Base-by-base conservation (phyloP, 2,888 invertebrate genomes). In the Anticlea derivata region DNA sequence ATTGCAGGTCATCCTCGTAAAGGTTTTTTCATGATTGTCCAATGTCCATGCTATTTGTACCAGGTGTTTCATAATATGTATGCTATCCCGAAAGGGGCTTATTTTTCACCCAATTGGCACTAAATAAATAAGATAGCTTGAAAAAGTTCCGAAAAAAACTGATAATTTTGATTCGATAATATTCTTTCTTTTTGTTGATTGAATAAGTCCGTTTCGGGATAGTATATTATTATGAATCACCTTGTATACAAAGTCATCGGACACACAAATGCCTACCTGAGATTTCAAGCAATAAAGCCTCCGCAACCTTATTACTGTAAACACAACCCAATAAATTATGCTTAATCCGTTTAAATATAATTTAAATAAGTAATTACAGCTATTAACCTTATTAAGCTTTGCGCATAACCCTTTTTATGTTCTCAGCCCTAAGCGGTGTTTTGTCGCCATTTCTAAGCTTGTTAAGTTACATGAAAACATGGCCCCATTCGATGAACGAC, bases 331-430 rank as follows among this genome's bases (percentile, higher is more conserved):
- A 59, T 57, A 60, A 66, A 66, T 65, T 64, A 59, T 56, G 52
- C 47, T 29, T 50, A 61, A 61, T 47, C 60, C 56, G 45, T 69
- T 68, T 47, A 65, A 65, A 70, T 69, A 65, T 65, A 70, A 71
- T 70, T 60, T 63, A 65, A 59, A 63, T 66, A 63, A 71, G 65
- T 78, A 75, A 76, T 77, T 65, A 65, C 64, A 58, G 43, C 54
- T 71, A 74, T 80, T 76, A 77, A 68, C 73, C 66, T 54, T 70
- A 70, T 70, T 75, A 70, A 71, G 70, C 65, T 61, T 73, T 71
- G 67, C 65, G 63, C 65, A 71, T 67, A 58, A 64, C 64, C 65
- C 72, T 66, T 70, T 73, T 68, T 65, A 65, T 66, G 66, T 57
- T 68, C 64, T 62, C 63, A 61, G 63, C 68, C 64, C 65, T 66